Conservation (phyloP, 2,888 invertebrate genomes). For the Apotomis capreana region DNA sequence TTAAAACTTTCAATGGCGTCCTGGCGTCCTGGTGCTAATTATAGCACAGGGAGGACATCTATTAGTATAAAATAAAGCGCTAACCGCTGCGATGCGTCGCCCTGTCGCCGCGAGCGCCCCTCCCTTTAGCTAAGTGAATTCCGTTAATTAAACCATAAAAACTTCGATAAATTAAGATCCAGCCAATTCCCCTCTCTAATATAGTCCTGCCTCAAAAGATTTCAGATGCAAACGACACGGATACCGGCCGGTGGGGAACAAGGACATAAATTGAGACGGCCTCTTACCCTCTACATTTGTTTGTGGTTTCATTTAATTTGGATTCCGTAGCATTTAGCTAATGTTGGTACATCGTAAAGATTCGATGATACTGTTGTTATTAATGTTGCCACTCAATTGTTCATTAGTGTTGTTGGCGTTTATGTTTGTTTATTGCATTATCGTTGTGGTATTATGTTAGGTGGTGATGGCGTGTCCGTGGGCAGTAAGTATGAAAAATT, state of each 20-base stretch:
- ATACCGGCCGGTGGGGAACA: slow-evolving; percentile 67
- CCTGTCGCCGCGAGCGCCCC: slow-evolving; percentile 54
- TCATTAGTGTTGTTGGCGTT: slow-evolving; percentile 27
- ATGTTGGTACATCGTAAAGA: slow-evolving; percentile 56
- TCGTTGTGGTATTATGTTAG: slow-evolving; percentile 11
- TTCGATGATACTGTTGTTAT: slow-evolving; percentile 54
- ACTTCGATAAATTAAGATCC: slow-evolving; percentile 84
- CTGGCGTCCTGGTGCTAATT: slow-evolving; percentile 75
- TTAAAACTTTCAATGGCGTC: slow-evolving; percentile 80
- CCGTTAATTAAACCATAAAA: slow-evolving; percentile 85
- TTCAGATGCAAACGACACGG: slow-evolving; percentile 82
- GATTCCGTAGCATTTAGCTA: slow-evolving; percentile 40
- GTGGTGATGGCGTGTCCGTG: slow-evolving; percentile 7
- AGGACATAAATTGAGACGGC: slow-evolving; percentile 68
- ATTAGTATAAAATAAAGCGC: slow-evolving; percentile 76
- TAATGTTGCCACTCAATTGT: slow-evolving; percentile 43
- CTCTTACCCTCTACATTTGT: slow-evolving; percentile 67
- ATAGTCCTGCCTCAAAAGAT: slow-evolving; percentile 75
- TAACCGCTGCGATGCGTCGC: slow-evolving; percentile 62
- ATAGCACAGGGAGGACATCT: slow-evolving; percentile 72
- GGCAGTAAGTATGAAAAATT: slow-evolving; percentile 12
- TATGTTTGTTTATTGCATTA: slow-evolving; percentile 17
- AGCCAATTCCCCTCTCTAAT: slow-evolving; percentile 82
- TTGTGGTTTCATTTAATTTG: slow-evolving; percentile 70
- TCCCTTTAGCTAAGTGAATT: slow-evolving; percentile 79